Percentiles rank a stretch among this genome's conserved stretches.
phyloP scores from a whole-genome alignment of 2,113 vertebrate species.

The Passer domesticus region DNA sequence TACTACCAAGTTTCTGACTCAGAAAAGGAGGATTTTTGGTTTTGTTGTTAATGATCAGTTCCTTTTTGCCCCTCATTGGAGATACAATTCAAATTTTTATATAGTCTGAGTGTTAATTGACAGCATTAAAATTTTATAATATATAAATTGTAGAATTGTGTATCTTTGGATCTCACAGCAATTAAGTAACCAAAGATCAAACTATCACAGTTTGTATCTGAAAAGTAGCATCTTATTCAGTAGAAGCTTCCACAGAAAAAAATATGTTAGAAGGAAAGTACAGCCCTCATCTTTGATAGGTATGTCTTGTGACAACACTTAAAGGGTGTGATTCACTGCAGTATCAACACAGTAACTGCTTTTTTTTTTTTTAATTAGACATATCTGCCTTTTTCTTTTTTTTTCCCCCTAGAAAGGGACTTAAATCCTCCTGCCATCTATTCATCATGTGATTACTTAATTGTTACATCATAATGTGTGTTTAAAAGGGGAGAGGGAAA shows the following conservation, averaged over 20 bases:
- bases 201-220: background rate
- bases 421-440: background rate
- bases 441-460: background rate
- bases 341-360: background rate
- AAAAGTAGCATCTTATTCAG: background rate
- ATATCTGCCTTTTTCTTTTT: rapidly evolving
- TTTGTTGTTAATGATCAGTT: background rate
- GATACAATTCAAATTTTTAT: background rate
- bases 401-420: background rate
- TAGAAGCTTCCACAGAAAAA: background rate
- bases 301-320: background rate
- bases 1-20: background rate
- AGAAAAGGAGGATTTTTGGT: background rate
- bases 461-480: background rate
- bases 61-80: background rate
- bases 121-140: background rate
- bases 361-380: background rate
- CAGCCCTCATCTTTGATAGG: background rate
- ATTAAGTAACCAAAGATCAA: background rate
- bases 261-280: background rate
- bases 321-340: background rate
- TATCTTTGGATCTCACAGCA: background rate
- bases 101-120: background rate
- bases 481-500: background rate
- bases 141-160: background rate